phyloP scores from a whole-genome alignment of 2,113 vertebrate genomes.

The Phyllostomus discolor region DNA sequence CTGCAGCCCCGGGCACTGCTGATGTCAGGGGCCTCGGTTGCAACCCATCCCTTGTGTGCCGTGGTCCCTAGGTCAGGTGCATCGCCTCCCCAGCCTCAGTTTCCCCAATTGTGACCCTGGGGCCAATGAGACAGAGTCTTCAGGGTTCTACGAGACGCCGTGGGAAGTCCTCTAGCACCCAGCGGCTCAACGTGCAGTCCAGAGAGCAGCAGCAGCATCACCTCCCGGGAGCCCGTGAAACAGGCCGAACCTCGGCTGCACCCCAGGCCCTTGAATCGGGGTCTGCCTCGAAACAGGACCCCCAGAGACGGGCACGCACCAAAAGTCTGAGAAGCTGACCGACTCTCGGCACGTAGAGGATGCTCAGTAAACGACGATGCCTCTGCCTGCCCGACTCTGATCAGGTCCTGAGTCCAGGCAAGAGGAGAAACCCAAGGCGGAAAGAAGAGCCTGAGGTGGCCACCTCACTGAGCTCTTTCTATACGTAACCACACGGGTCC shows the following conservation, averaged over 20 bases:
- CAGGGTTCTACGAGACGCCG: not conserved
- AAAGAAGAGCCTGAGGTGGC: not conserved
- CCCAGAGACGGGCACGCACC: not conserved
- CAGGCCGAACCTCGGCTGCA: not conserved
- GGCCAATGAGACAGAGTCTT: not conserved
- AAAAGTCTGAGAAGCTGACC: not conserved
- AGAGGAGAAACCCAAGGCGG: not conserved
- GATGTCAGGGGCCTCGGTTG: not conserved
- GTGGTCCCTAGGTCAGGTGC: not conserved
- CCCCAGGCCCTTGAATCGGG: not conserved
- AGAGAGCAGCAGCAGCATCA: not conserved
- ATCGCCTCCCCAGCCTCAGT: not conserved
- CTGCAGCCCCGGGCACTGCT: not conserved
- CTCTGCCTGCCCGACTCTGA: not conserved
- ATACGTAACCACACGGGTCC: fast-evolving
- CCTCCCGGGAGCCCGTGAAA: not conserved
- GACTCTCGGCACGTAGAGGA: not conserved
- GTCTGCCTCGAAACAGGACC: not conserved
- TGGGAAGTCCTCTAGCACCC: not conserved
- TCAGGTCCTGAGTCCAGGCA: not conserved
- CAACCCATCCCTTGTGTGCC: not conserved
- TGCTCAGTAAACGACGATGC: not conserved
- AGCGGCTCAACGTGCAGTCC: not conserved
- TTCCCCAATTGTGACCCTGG: not conserved
- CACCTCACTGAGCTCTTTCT: not conserved